phyloP scores from a whole-genome alignment of 1,140 invertebrate species.

The Achroia grisella region DNA sequence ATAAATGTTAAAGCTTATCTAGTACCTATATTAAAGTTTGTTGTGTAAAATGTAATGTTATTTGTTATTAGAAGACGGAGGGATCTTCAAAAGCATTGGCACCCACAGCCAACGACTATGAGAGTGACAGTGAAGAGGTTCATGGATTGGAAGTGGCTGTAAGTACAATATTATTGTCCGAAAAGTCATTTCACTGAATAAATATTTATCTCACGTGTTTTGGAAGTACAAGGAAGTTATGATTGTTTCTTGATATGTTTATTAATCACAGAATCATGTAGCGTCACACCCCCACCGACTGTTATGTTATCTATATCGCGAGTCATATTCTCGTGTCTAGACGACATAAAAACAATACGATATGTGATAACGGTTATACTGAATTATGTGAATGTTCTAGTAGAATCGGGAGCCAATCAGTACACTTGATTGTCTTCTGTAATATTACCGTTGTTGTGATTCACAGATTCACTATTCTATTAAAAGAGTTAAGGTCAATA shows the following conservation, averaged over 20 bases:
- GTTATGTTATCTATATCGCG: not conserved
- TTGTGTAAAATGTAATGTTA: too few species aligned
- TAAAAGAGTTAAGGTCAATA: slow-evolving; percentile 14
- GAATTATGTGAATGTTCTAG: not conserved
- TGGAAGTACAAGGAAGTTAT: too few species aligned
- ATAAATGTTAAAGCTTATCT: too few species aligned
- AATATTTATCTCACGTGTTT: too few species aligned
- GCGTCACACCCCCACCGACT: not conserved
- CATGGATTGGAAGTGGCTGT: slow-evolving; percentile 55
- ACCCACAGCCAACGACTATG: slow-evolving; percentile 45
- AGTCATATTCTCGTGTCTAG: too few species aligned
- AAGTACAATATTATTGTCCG: slow-evolving; percentile 26
- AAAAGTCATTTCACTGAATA: too few species aligned
- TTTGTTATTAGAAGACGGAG: slow-evolving; percentile 43
- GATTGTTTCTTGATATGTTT: too few species aligned
- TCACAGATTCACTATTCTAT: slow-evolving; percentile 12
- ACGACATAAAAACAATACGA: too few species aligned
- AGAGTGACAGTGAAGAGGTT: slow-evolving; percentile 63
- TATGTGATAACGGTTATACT: not conserved
- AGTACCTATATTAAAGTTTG: too few species aligned
- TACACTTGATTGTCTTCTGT: slow-evolving; percentile 1
- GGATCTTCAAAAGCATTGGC: slow-evolving; percentile 34
- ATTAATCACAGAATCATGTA: too few species aligned
- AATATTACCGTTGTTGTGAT: slow-evolving; percentile 13
- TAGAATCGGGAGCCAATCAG: not conserved